phyloP scores from a whole-genome alignment of 37 sponge, comb jelly and placozoan genomes.

The Hormiphora californensis region DNA sequence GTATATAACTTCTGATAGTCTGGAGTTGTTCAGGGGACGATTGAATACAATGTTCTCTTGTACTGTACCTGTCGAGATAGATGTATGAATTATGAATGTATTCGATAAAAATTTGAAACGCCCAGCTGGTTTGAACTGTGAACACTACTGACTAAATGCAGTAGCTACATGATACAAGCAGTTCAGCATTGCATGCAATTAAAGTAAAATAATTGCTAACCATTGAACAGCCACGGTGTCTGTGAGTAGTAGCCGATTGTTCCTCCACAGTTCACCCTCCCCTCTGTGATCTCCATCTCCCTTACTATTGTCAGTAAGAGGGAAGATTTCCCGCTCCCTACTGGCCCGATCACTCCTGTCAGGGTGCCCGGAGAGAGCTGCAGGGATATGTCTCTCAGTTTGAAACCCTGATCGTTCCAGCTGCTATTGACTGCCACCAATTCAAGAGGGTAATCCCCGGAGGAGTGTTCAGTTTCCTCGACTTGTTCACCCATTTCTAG shows the following conservation, averaged over 20 bases:
- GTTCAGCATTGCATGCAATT: too few relatives aligned
- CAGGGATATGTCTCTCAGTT: too few relatives aligned
- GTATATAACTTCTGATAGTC: too few relatives aligned
- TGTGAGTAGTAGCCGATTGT: conserved; percentile 32
- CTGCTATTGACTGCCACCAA: too few relatives aligned
- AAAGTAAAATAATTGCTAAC: neutral
- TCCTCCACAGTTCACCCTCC: neutral
- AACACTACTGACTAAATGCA: too few relatives aligned
- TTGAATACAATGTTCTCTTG: conserved; percentile 32
- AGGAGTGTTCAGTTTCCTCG: too few relatives aligned
- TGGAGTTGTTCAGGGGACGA: neutral
- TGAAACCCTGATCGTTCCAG: too few relatives aligned
- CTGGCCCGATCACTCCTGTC: neutral
- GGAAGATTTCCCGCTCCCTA: neutral
- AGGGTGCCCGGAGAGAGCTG: too few relatives aligned
- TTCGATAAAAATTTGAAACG: neutral
- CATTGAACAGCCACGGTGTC: conserved; percentile 41
- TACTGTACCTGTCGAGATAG: neutral
- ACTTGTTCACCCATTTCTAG: too few relatives aligned
- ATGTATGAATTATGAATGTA: neutral
- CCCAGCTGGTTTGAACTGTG: too few relatives aligned
- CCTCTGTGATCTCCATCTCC: conserved; percentile 11
- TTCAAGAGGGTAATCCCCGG: too few relatives aligned
- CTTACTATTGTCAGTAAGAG: neutral
- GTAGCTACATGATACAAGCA: too few relatives aligned